phyloP scores from a whole-genome alignment of 2,888 invertebrate genomes.

The Leptinotarsa juncta region DNA sequence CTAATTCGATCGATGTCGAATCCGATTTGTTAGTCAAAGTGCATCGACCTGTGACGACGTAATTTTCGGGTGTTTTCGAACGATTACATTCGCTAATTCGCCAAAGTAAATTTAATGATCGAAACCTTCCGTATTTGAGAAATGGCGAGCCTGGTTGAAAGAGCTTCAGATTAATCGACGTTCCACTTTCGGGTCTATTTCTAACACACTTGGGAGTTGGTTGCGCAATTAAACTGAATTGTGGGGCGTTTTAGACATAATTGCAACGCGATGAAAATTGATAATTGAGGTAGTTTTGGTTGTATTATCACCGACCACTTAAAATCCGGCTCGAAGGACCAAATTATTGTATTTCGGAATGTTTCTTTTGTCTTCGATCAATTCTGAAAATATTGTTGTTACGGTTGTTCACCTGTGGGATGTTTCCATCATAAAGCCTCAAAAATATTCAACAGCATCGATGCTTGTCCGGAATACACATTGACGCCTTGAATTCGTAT shows the following conservation, averaged over 20 bases:
- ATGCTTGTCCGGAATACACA: too few relatives aligned
- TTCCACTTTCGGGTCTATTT: conserved; percentile 17
- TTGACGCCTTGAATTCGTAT: too few relatives aligned
- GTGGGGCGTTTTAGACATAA: neutral
- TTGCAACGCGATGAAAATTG: neutral
- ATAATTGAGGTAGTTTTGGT: neutral
- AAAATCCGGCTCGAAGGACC: conserved; percentile 11
- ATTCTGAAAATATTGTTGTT: too few relatives aligned
- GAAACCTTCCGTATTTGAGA: conserved; percentile 10
- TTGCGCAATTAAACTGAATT: neutral
- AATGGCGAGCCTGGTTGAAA: neutral
- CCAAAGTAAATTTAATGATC: conserved; percentile 9
- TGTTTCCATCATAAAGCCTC: too few relatives aligned
- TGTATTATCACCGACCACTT: neutral
- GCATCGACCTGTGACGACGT: conserved; percentile 11
- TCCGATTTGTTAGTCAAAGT: conserved; percentile 7
- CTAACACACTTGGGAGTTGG: neutral
- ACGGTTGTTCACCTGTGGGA: too few relatives aligned
- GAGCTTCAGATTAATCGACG: neutral
- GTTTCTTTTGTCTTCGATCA: neutral
- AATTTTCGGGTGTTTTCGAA: neutral
- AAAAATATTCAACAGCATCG: too few relatives aligned
- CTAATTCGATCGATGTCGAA: conserved; percentile 5
- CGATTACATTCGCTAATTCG: conserved; percentile 10
- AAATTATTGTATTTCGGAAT: neutral